Evolutionary conservation across 2,888 invertebrate species (phyloP).

Genomic region (Pyrocoelia pectoralis): DNA sequence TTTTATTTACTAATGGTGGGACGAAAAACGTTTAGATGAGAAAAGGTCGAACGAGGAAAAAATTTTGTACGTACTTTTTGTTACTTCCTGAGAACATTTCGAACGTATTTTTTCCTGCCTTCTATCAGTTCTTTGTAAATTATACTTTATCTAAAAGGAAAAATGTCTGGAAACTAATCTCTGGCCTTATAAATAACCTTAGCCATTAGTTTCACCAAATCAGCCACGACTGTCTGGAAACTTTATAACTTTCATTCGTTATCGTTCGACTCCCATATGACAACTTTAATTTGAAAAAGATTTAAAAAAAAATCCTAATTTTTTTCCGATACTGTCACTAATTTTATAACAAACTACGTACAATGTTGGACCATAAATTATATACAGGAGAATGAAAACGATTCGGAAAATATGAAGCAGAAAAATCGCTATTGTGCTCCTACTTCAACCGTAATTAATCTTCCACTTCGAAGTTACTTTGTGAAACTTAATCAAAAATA

Average conservation of each 20-base stretch:
- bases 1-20: slow-evolving; percentile 15
- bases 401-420: background rate
- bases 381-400: background rate
- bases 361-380: background rate
- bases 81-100: no score
- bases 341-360: background rate
- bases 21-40: slow-evolving; percentile 12
- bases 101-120: slow-evolving; percentile 21
- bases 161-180: slow-evolving; percentile 43
- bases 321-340: background rate
- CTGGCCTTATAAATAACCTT: slow-evolving; percentile 42
- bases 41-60: slow-evolving; percentile 18
- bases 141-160: slow-evolving; percentile 39
- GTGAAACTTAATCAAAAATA: background rate
- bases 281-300: slow-evolving; percentile 19
- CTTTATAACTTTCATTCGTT: slow-evolving; percentile 41
- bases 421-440: background rate
- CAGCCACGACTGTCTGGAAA: slow-evolving; percentile 42
- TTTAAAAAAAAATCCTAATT: background rate
- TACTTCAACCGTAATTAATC: background rate
- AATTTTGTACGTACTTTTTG: slow-evolving; percentile 23
- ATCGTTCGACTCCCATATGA: slow-evolving; percentile 32
- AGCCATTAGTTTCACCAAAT: slow-evolving; percentile 43
- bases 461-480: background rate
- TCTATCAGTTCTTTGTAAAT: slow-evolving; percentile 38